Conservation (phyloP, 2,113 vertebrate genomes). For the Cyprinodon brontotheroides region DNA sequence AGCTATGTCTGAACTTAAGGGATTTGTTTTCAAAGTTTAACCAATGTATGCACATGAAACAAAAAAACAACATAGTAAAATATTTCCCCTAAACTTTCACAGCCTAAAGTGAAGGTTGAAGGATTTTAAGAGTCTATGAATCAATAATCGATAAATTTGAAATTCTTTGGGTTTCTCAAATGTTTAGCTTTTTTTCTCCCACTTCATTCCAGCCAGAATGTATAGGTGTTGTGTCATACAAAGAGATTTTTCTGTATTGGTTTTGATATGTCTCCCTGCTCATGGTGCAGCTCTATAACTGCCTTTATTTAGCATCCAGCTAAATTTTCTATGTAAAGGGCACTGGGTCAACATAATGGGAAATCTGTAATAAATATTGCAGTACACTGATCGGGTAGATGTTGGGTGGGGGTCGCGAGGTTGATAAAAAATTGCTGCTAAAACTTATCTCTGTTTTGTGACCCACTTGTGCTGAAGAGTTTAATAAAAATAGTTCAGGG, state of each 20-base stretch:
- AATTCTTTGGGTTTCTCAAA: neutral
- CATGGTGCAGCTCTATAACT: no score
- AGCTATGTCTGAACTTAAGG: conserved; percentile 23
- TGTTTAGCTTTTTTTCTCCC: no score
- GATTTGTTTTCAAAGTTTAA: conserved; percentile 8
- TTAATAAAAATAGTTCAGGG: neutral
- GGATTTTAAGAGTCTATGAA: conserved; percentile 7
- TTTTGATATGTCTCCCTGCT: neutral
- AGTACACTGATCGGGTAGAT: no score
- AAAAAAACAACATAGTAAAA: neutral
- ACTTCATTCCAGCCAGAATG: no score
- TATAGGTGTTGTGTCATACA: no score
- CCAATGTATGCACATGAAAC: conserved; percentile 10
- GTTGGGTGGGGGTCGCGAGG: no score
- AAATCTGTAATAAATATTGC: neutral
- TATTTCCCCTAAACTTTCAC: neutral
- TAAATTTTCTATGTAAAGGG: neutral
- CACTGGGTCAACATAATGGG: neutral
- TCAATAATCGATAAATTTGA: neutral
- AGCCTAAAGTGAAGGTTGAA: conserved; percentile 1
- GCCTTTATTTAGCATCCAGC: neutral
- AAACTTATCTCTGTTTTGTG: no score
- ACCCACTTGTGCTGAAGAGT: no score
- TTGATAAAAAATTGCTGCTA: no score
- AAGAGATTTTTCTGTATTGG: no score